A percentile compares a stretch with the other conserved stretches of the same genome.
phyloP scores from a whole-genome alignment of 2,113 vertebrate species.

The Calonectris borealis region DNA sequence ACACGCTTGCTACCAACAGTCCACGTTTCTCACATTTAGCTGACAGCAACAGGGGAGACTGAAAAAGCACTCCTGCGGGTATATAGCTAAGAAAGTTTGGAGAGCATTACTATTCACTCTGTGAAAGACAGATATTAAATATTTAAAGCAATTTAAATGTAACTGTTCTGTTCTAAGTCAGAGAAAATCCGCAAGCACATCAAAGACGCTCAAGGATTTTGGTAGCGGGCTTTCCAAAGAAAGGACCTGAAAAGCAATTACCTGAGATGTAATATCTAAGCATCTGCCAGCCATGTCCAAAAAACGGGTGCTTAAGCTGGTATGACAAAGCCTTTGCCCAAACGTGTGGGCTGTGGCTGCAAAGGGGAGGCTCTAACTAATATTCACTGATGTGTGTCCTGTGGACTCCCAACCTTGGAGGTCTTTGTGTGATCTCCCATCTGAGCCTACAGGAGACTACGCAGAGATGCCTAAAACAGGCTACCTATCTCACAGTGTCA shows the following conservation, averaged over 20 bases:
- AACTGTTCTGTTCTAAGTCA: not conserved
- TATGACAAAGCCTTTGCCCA: not conserved
- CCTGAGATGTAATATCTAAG: not conserved
- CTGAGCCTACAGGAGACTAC: not conserved
- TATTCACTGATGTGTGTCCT: not conserved
- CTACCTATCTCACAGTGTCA: not conserved
- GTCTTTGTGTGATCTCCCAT: not conserved
- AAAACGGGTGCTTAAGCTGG: not conserved
- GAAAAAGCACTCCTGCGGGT: not conserved
- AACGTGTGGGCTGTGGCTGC: not conserved
- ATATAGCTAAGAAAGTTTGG: not conserved
- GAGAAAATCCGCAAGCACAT: not conserved
- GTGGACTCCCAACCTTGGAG: fast-evolving
- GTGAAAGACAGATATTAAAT: constrained; percentile 7
- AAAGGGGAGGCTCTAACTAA: not conserved
- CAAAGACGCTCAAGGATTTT: not conserved
- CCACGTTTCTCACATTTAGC: not conserved
- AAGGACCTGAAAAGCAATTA: not conserved
- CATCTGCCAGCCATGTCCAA: not conserved
- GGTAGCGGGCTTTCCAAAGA: not conserved
- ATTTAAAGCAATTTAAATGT: constrained; percentile 31
- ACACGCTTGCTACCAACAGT: not conserved
- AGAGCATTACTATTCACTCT: not conserved
- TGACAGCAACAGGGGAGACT: not conserved
- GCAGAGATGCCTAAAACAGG: not conserved